phyloP scores from a whole-genome alignment of 2,113 vertebrate genomes.

The Phylloscopus trochiloides region DNA sequence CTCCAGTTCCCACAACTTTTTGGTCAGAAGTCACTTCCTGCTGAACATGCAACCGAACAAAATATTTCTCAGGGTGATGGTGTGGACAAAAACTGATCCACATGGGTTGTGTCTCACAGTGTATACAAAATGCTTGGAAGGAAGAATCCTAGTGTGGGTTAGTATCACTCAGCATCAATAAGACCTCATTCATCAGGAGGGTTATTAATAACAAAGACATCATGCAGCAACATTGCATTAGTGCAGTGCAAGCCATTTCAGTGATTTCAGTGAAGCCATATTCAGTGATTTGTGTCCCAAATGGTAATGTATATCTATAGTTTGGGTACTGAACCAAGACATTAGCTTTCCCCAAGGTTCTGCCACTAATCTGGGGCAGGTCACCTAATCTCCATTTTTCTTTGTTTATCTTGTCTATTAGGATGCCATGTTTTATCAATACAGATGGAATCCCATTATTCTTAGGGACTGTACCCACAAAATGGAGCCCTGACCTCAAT shows the following conservation, averaged over 20 bases:
- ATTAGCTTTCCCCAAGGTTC: not conserved
- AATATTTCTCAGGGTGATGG: not conserved
- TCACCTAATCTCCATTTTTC: not conserved
- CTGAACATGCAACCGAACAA: not conserved
- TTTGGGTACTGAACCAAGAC: not conserved
- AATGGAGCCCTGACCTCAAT: not conserved
- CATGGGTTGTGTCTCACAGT: fast-evolving
- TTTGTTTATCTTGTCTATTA: not conserved
- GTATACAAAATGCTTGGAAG: not conserved
- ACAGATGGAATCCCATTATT: not conserved
- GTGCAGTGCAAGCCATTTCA: not conserved
- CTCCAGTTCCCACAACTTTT: not conserved
- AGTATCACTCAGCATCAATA: not conserved
- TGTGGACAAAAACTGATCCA: not conserved
- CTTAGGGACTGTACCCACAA: not conserved
- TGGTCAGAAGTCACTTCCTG: not conserved
- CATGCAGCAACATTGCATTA: fast-evolving
- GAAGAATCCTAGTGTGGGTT: not conserved
- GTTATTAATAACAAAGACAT: fast-evolving
- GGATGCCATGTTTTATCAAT: fast-evolving
- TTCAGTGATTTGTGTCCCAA: not conserved
- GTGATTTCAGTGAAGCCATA: not conserved
- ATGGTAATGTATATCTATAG: not conserved
- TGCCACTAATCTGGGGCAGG: not conserved
- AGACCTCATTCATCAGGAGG: not conserved